phyloP scores from a whole-genome alignment of 2,113 vertebrate genomes.

The Lasiurus cinereus region DNA sequence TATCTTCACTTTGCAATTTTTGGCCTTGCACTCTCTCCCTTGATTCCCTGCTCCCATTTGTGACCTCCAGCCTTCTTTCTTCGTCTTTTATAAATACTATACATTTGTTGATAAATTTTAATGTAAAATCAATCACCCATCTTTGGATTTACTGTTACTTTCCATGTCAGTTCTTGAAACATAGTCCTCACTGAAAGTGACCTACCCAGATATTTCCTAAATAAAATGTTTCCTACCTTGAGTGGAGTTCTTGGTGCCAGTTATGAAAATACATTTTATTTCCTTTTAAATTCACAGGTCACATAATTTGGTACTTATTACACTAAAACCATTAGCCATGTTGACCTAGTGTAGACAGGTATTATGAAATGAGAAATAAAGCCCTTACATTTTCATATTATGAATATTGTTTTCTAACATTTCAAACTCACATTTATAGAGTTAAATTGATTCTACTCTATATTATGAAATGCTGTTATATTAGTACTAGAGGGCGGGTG shows the following conservation, averaged over 20 bases:
- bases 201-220: background rate
- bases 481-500: background rate
- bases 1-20: background rate
- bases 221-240: background rate
- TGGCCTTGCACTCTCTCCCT: background rate
- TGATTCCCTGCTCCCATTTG: background rate
- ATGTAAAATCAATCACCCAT: background rate
- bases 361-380: constrained; percentile 24
- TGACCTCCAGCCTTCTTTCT: background rate
- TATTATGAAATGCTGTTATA: background rate
- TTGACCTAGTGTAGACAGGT: background rate
- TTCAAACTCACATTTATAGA: background rate
- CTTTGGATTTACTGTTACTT: constrained; percentile 15
- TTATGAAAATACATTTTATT: background rate
- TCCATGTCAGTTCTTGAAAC: background rate
- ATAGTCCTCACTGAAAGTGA: background rate
- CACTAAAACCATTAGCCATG: background rate
- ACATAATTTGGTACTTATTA: background rate
- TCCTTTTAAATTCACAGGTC: background rate
- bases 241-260: background rate
- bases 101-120: background rate
- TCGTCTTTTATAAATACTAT: background rate
- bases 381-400: background rate
- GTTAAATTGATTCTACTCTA: background rate
- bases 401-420: background rate